A percentile compares a stretch with the other conserved stretches of the same genome.
Evolutionary conservation across 2,888 invertebrate genomes (phyloP).

Genomic region (Arrhopalites spinosus): DNA sequence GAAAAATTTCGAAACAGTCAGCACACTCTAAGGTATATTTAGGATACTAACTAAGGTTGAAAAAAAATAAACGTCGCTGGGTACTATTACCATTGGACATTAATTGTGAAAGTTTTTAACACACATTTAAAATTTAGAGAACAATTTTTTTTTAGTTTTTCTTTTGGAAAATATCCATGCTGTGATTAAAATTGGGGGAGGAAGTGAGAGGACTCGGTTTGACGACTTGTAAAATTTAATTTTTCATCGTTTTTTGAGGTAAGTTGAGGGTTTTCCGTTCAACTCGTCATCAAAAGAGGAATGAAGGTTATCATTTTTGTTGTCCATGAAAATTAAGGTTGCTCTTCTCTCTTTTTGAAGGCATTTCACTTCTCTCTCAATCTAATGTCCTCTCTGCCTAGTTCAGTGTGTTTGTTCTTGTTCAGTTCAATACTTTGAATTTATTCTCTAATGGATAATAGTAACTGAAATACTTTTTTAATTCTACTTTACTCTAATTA

Average conservation of each 20-base stretch:
- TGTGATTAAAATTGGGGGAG: not conserved
- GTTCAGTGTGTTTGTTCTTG: not conserved
- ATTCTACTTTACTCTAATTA: too few relatives aligned
- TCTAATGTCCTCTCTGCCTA: not conserved
- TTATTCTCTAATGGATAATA: too few relatives aligned
- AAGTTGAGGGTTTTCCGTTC: constrained; percentile 33
- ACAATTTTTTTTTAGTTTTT: not conserved
- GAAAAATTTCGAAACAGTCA: too few relatives aligned
- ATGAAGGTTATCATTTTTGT: constrained; percentile 28
- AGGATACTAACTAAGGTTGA: too few relatives aligned
- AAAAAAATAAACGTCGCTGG: too few relatives aligned
- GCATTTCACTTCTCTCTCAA: not conserved
- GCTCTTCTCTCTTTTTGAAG: constrained; percentile 32
- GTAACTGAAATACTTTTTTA: too few relatives aligned
- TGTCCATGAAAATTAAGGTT: constrained; percentile 40
- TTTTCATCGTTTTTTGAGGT: constrained; percentile 16
- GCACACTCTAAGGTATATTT: too few relatives aligned
- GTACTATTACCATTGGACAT: too few relatives aligned
- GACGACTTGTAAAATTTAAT: not conserved
- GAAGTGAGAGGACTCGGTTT: not conserved
- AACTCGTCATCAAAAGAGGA: constrained; percentile 15
- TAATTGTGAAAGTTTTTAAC: not conserved
- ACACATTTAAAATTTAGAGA: not conserved
- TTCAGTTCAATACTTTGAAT: not conserved
- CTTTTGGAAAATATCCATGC: not conserved